phyloP scores from a whole-genome alignment of 2,888 invertebrate genomes.

The Eupithecia pulchellata region DNA sequence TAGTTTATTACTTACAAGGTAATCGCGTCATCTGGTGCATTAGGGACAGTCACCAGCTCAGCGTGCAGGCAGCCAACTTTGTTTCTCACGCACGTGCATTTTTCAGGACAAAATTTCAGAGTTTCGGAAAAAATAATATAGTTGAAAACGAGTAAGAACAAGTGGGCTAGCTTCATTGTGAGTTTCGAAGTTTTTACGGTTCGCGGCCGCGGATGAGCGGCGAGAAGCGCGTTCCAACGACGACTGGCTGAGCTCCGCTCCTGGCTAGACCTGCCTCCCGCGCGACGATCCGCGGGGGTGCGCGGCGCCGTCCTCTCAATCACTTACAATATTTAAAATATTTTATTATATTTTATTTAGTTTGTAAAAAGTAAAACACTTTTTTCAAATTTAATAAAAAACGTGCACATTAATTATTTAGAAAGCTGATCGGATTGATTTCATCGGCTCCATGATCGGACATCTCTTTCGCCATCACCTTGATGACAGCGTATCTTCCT shows the following conservation, averaged over 20 bases:
- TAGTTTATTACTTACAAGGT: constrained; percentile 68
- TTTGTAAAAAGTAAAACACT: too few relatives aligned
- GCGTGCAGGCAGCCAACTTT: constrained; percentile 69
- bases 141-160: constrained; percentile 59
- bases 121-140: constrained; percentile 49
- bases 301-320: background rate
- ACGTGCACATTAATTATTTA: background rate
- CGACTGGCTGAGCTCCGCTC: constrained; percentile 20
- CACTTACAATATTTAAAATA: background rate
- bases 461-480: too few relatives aligned
- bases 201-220: constrained; percentile 25
- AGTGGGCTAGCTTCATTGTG: constrained; percentile 54
- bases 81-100: constrained; percentile 67
- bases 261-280: constrained; percentile 6
- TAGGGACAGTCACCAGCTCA: constrained; percentile 64
- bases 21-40: constrained; percentile 62
- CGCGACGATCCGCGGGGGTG: background rate
- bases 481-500: too few relatives aligned
- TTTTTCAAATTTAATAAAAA: background rate
- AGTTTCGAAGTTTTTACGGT: constrained; percentile 21
- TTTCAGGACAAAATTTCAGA: constrained; percentile 62
- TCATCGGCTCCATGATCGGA: too few relatives aligned
- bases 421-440: background rate
- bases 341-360: too few relatives aligned
- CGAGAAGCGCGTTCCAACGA: constrained; percentile 32